phyloP scores from a whole-genome alignment of 2,888 invertebrate genomes.

The Drosophila lacicola region DNA sequence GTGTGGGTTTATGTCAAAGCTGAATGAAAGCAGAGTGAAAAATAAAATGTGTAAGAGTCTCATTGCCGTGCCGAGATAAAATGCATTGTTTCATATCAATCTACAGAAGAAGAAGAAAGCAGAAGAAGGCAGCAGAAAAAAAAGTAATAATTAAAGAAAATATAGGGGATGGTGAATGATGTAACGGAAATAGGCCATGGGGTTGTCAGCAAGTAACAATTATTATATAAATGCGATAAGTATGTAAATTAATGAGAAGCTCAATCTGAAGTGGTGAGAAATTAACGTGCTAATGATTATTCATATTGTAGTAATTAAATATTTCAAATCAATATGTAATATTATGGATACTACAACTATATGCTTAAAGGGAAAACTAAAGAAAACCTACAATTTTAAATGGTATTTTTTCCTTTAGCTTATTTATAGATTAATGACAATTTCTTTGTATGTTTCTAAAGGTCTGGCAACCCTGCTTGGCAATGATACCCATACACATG shows the following conservation, averaged over 20 bases:
- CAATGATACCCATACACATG: conserved; percentile 29
- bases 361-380: too few species aligned
- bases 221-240: background rate
- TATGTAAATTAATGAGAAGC: background rate
- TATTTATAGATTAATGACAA: too few species aligned
- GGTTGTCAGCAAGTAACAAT: conserved; percentile 55
- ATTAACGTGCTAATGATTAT: background rate
- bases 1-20: conserved; percentile 61
- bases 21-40: conserved; percentile 61
- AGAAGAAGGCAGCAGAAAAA: conserved; percentile 13
- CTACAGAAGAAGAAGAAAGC: conserved; percentile 15
- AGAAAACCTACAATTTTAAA: too few species aligned
- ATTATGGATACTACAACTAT: too few species aligned
- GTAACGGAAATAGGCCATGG: conserved; percentile 43
- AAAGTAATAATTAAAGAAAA: conserved; percentile 40
- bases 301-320: too few species aligned
- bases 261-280: background rate
- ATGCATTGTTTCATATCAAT: conserved; percentile 67
- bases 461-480: conserved; percentile 48
- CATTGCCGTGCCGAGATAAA: conserved; percentile 68
- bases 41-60: conserved; percentile 76
- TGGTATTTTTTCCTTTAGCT: too few species aligned
- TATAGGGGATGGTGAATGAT: conserved; percentile 40
- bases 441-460: background rate
- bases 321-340: too few species aligned